phyloP scores from a whole-genome alignment of 2,797 vertebrate species.

The Microcaecilia unicolor region DNA sequence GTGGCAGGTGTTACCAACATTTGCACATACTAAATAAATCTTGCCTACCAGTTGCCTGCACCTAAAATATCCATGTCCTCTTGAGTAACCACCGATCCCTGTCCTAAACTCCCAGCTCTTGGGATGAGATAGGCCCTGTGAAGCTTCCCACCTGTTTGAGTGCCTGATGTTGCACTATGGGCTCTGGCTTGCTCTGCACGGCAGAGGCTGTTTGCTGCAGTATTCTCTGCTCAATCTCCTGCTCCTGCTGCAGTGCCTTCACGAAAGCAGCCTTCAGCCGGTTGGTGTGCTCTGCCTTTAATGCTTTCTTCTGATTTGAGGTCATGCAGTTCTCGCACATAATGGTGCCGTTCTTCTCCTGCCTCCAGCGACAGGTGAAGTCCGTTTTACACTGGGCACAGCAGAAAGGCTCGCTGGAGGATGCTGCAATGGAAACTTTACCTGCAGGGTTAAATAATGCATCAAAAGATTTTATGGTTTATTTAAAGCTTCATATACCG shows the following conservation, averaged over 20 bases:
- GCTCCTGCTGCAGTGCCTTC: slow-evolving; percentile 94
- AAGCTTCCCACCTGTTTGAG: slow-evolving; percentile 80
- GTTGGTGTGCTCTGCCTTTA: slow-evolving; percentile 93
- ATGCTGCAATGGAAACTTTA: slow-evolving; percentile 51
- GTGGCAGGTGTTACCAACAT: too few species aligned
- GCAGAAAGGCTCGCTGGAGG: slow-evolving; percentile 80
- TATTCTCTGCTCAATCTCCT: slow-evolving; percentile 95
- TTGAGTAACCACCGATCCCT: too few species aligned
- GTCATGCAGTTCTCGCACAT: slow-evolving; percentile 97
- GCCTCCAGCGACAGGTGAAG: slow-evolving; percentile 96
- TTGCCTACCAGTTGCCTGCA: too few species aligned
- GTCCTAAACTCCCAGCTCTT: too few species aligned
- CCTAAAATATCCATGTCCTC: too few species aligned
- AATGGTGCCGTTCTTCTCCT: slow-evolving; percentile 81
- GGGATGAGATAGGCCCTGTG: too few species aligned
- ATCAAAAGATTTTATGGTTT: too few species aligned
- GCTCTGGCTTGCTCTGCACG: slow-evolving; percentile 57
- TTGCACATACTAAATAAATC: too few species aligned
- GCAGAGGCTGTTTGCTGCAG: slow-evolving; percentile 66
- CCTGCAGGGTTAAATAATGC: slow-evolving; percentile 40
- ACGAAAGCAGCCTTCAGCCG: slow-evolving; percentile 94
- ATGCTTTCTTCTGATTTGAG: slow-evolving; percentile 88
- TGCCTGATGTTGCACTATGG: slow-evolving; percentile 66
- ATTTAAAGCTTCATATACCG: too few species aligned
- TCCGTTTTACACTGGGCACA: slow-evolving; percentile 95